A percentile compares a stretch with the other conserved stretches of the same genome.
Evolutionary conservation across 2,113 vertebrate species (phyloP).

Genomic region (Macaca mulatta): DNA sequence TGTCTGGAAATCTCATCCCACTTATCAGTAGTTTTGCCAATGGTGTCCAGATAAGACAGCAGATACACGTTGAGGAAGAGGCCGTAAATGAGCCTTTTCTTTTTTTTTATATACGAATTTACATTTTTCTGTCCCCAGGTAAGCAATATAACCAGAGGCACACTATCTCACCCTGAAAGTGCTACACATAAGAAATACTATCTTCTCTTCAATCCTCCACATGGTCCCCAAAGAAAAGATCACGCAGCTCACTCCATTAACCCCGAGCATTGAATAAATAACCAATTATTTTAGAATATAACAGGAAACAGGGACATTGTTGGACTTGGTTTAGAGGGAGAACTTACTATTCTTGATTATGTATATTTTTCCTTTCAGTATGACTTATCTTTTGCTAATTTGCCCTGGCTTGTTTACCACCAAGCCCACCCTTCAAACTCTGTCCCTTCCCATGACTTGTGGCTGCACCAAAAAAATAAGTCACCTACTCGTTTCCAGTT

Average conservation of each 20-base stretch:
- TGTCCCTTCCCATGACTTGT: neutral
- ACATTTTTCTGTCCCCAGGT: neutral
- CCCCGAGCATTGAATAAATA: neutral
- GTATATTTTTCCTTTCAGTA: neutral
- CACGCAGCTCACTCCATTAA: neutral
- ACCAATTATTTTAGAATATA: neutral
- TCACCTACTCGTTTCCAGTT: neutral
- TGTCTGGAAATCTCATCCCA: neutral
- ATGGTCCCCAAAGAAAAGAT: neutral
- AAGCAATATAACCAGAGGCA: neutral
- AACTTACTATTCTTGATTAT: neutral
- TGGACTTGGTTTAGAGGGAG: neutral
- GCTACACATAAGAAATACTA: neutral
- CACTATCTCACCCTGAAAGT: neutral
- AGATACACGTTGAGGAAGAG: neutral
- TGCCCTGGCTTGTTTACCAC: neutral
- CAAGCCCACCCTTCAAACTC: neutral
- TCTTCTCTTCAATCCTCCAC: neutral
- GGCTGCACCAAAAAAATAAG: neutral
- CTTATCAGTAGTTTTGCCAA: neutral
- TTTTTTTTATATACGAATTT: neutral
- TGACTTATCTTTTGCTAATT: neutral
- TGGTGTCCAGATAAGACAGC: conserved; percentile 13
- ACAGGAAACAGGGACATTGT: neutral
- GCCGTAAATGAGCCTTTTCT: neutral